Evolutionary conservation across 2,113 vertebrate species (phyloP).

Genomic region (Ptilorrhoa leucosticta): DNA sequence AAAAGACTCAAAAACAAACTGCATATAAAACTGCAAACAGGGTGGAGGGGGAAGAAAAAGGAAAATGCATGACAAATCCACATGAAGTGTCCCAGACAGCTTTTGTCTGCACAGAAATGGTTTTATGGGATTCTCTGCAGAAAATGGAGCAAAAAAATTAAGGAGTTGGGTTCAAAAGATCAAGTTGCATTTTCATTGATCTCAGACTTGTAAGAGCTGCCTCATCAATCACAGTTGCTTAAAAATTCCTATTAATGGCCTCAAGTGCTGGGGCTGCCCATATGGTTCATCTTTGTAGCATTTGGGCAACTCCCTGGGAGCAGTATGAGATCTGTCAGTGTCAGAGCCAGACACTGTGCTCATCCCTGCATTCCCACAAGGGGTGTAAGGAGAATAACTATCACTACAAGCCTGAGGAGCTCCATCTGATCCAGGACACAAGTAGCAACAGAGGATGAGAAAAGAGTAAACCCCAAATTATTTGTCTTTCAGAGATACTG

Average conservation of each 20-base stretch:
- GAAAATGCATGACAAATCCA: slow-evolving; percentile 66
- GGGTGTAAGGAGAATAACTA: neutral
- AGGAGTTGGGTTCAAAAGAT: slow-evolving; percentile 77
- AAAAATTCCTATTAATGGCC: slow-evolving; percentile 76
- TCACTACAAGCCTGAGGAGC: neutral
- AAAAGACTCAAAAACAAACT: neutral
- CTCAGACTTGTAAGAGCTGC: slow-evolving; percentile 76
- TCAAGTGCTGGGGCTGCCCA: slow-evolving; percentile 61
- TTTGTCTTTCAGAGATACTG: neutral
- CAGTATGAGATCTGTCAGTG: slow-evolving; percentile 70
- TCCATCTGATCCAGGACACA: neutral
- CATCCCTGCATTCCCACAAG: neutral
- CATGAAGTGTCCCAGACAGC: slow-evolving; percentile 64
- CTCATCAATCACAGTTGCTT: slow-evolving; percentile 79
- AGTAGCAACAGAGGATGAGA: neutral
- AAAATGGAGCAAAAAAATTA: slow-evolving; percentile 71
- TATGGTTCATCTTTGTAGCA: slow-evolving; percentile 80
- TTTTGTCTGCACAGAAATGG: slow-evolving; percentile 69
- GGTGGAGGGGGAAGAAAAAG: neutral
- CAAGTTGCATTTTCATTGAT: slow-evolving; percentile 79
- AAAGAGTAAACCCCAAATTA: neutral
- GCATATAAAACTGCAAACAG: neutral
- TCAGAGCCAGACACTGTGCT: slow-evolving; percentile 49
- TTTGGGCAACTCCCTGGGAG: slow-evolving; percentile 72
- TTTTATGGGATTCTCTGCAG: slow-evolving; percentile 54